These are phyloP conservation scores for Rhineura floridana DNA, from an alignment of 2,113 vertebrate genomes.

Conservation along the genomic window DNA sequence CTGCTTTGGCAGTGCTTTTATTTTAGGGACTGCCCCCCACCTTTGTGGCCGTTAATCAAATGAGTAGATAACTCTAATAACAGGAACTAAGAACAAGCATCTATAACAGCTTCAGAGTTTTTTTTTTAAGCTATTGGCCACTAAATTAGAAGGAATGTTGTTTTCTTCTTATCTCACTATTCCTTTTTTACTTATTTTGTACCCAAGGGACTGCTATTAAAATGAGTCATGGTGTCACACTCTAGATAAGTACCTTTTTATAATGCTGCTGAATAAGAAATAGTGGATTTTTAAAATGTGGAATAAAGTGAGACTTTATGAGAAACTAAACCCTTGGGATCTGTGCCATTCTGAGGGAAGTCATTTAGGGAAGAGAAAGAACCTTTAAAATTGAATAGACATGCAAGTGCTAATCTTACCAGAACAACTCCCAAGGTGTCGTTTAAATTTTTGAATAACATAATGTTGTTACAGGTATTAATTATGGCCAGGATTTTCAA, in stretches of 20 bases:
- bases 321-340: constrained; percentile 46
- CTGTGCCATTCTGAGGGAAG: constrained; percentile 50
- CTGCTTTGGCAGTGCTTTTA: constrained; percentile 29
- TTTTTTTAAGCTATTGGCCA: constrained; percentile 18
- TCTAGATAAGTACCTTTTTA: constrained; percentile 15
- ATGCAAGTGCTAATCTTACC: neutral
- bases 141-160: constrained; percentile 34
- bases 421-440: neutral
- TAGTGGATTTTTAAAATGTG: constrained; percentile 46
- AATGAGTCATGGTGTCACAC: neutral
- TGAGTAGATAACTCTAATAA: constrained; percentile 46
- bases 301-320: constrained; percentile 52
- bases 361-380: constrained; percentile 18
- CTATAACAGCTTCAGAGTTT: constrained; percentile 30
- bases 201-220: constrained; percentile 21
- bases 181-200: constrained; percentile 13
- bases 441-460: neutral
- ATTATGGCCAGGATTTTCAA: neutral
- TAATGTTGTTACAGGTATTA: neutral
- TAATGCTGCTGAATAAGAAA: constrained; percentile 48
- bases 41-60: constrained; percentile 49
- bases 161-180: constrained; percentile 21
- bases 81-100: constrained; percentile 51
- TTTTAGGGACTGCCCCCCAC: constrained; percentile 53
- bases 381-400: constrained; percentile 18